Evolutionary conservation across 2,797 vertebrate species (phyloP).

Genomic region (Ceryle rudis): DNA sequence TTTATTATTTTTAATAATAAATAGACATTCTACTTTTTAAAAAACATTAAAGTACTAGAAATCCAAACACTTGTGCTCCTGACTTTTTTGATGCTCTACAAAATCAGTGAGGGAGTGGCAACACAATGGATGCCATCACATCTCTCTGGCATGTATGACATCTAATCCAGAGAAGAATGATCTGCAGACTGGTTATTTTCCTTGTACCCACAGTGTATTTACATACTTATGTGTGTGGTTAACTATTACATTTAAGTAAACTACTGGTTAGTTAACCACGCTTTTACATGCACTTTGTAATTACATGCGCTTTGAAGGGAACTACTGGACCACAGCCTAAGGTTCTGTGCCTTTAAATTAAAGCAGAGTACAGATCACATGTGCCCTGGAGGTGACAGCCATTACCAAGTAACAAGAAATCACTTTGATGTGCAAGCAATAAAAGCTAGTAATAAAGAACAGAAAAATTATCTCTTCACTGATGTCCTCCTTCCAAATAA

Average conservation of each 20-base stretch:
- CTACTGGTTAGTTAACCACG: not conserved
- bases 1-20: not conserved
- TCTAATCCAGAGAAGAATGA: not conserved
- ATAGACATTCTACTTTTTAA: not conserved
- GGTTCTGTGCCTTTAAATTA: not conserved
- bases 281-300: not conserved
- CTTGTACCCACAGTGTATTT: not conserved
- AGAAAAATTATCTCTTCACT: not conserved
- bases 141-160: fast-evolving
- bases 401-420: not conserved
- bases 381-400: not conserved
- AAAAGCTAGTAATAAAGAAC: not conserved
- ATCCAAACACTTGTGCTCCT: not conserved
- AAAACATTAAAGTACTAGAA: not conserved
- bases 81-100: not conserved
- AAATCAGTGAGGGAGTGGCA: not conserved
- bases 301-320: not conserved
- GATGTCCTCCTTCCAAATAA: not conserved
- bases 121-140: not conserved
- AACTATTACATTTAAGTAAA: not conserved
- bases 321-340: not conserved
- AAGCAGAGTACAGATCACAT: not conserved
- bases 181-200: not conserved
- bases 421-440: not conserved
- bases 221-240: not conserved